These are phyloP conservation scores for Asbolus verrucosus DNA, from an alignment of 1,140 invertebrate genomes.

Conservation along the genomic window DNA sequence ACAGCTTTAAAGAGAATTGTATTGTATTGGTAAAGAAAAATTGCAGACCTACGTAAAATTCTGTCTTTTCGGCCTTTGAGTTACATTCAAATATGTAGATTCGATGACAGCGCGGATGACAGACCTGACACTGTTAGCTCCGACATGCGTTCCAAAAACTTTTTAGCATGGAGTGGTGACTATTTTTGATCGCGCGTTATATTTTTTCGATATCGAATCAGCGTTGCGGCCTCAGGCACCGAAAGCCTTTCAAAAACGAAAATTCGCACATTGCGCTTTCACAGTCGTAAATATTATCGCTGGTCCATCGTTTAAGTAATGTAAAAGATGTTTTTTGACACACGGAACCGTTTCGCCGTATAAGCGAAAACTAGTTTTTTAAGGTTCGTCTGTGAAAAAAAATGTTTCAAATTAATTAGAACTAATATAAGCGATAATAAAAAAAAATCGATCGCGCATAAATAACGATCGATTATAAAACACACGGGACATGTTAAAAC, in stretches of 20 bases:
- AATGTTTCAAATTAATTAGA: constrained; percentile 30
- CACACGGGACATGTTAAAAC: constrained; percentile 2
- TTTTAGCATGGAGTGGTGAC: too few species aligned
- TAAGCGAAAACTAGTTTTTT: constrained; percentile 5
- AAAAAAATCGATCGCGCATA: constrained; percentile 4
- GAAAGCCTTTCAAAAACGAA: not conserved
- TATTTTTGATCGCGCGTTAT: too few species aligned
- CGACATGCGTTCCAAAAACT: too few species aligned
- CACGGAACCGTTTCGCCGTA: constrained; percentile 16
- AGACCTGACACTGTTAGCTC: too few species aligned
- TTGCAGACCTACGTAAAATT: too few species aligned
- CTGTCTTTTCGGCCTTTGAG: too few species aligned
- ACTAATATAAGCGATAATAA: constrained; percentile 12
- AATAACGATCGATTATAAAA: constrained; percentile 13
- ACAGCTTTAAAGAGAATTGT: too few species aligned
- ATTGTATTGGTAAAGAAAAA: too few species aligned
- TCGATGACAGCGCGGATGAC: too few species aligned
- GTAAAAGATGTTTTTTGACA: constrained; percentile 21
- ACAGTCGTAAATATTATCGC: constrained; percentile 16
- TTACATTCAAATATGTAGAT: too few species aligned
- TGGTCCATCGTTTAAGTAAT: too few species aligned
- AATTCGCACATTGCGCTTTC: constrained; percentile 21
- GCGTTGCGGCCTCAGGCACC: not conserved
- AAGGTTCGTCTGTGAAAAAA: constrained; percentile 1
- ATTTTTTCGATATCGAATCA: too few species aligned